A percentile compares a stretch with the other conserved stretches of the same genome.
Evolutionary conservation across 2,888 invertebrate species (phyloP).

Genomic region (Branchellion lobata): DNA sequence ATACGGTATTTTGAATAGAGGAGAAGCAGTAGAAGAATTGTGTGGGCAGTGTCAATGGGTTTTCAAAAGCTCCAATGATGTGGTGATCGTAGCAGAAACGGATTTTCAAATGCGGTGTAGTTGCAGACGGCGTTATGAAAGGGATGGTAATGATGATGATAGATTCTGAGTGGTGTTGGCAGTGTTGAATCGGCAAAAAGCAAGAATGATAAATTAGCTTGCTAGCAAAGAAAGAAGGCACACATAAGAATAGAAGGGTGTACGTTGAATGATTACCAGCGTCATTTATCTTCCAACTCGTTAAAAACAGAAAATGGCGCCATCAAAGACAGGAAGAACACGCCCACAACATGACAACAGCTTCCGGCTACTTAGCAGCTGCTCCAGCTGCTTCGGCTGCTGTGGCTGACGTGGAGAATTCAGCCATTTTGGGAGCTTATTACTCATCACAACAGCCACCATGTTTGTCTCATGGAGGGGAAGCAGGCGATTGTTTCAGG

Average conservation of each 20-base stretch:
- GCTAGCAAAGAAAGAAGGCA: not conserved
- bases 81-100: too few species aligned
- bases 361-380: conserved; percentile 15
- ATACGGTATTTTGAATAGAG: too few species aligned
- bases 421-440: conserved; percentile 4
- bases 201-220: too few species aligned
- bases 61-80: too few species aligned
- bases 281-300: not conserved
- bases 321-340: conserved; percentile 10
- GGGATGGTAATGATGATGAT: too few species aligned
- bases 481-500: conserved; percentile 1
- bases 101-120: too few species aligned
- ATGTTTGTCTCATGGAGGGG: not conserved
- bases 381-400: not conserved
- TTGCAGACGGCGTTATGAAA: too few species aligned
- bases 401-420: not conserved
- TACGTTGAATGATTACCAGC: not conserved
- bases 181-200: too few species aligned
- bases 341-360: not conserved
- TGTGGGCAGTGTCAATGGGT: too few species aligned
- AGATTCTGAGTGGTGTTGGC: too few species aligned
- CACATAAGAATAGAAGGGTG: not conserved
- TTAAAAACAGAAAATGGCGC: conserved; percentile 13
- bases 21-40: too few species aligned
- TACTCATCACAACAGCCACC: conserved; percentile 2